phyloP scores from a whole-genome alignment of 2,113 vertebrate species.

The Regulus satrapa region DNA sequence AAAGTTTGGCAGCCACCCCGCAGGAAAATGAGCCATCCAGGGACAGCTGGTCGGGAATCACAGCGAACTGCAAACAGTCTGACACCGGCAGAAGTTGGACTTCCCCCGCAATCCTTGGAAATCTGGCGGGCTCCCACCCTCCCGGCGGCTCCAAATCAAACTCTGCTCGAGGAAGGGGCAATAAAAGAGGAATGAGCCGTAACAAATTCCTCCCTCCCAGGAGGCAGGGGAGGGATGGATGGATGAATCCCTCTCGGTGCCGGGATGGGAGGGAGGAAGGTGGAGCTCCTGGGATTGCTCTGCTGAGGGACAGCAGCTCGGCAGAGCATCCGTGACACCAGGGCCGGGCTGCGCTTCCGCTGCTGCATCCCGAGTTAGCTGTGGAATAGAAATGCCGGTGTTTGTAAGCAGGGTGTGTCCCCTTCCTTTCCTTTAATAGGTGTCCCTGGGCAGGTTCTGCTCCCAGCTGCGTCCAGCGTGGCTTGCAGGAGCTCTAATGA shows the following conservation, averaged over 20 bases:
- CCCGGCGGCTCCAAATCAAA: not conserved
- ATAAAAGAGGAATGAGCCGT: not conserved
- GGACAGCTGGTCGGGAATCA: slow-evolving; percentile 40
- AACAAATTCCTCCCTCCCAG: not conserved
- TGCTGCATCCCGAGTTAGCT: not conserved
- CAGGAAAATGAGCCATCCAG: slow-evolving; percentile 2
- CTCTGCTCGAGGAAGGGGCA: rapidly evolving
- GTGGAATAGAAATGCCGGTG: not conserved
- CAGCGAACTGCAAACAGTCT: not conserved
- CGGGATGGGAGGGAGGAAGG: not conserved
- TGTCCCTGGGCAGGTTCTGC: slow-evolving; percentile 23
- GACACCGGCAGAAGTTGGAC: not conserved
- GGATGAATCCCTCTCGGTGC: rapidly evolving
- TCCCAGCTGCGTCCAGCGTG: not conserved
- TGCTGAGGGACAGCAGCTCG: not conserved
- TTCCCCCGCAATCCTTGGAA: not conserved
- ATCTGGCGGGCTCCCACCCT: not conserved
- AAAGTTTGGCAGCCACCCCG: not conserved
- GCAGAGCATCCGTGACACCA: not conserved
- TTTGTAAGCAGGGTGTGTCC: not conserved
- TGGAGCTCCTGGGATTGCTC: not conserved
- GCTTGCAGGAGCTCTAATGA: not conserved
- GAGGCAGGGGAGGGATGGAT: not conserved
- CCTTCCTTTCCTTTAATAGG: slow-evolving; percentile 3
- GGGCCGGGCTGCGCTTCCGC: not conserved